Conservation (phyloP, 2,113 vertebrate genomes). For the Tenrec ecaudatus region DNA sequence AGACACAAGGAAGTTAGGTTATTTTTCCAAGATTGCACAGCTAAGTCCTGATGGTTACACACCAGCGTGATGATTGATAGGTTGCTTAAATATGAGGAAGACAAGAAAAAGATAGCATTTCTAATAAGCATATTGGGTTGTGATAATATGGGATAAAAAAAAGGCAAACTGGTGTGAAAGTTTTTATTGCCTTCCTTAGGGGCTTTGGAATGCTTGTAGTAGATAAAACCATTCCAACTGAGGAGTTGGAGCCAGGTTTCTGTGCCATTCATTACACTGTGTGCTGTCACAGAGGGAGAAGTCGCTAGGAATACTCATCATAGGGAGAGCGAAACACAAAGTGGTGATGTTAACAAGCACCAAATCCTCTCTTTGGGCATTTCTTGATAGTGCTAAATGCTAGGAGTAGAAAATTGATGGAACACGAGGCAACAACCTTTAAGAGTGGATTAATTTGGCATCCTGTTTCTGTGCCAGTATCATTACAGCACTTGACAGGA, state of each 20-base stretch:
- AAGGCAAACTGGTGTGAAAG: neutral
- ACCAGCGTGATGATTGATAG: slow-evolving; percentile 26
- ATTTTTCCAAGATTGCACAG: neutral
- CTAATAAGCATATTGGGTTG: slow-evolving; percentile 65
- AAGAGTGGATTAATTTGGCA: slow-evolving; percentile 75
- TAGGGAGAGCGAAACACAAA: slow-evolving; percentile 52
- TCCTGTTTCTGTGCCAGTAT: slow-evolving; percentile 73
- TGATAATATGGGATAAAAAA: slow-evolving; percentile 61
- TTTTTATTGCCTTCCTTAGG: slow-evolving; percentile 18
- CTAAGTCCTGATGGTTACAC: slow-evolving; percentile 16
- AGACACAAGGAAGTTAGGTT: neutral
- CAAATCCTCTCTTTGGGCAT: slow-evolving; percentile 70
- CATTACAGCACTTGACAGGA: slow-evolving; percentile 77
- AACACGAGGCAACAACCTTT: slow-evolving; percentile 70
- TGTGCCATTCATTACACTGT: slow-evolving; percentile 53
- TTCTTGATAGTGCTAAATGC: slow-evolving; percentile 76
- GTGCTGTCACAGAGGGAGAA: neutral
- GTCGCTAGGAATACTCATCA: slow-evolving; percentile 53
- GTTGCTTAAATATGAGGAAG: neutral
- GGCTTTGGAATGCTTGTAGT: slow-evolving; percentile 60
- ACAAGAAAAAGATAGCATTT: slow-evolving; percentile 41
- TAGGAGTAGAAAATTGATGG: slow-evolving; percentile 73
- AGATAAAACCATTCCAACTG: slow-evolving; percentile 37
- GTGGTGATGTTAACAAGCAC: slow-evolving; percentile 69
- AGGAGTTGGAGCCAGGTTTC: slow-evolving; percentile 68